Evolutionary conservation across 2,888 invertebrate species (phyloP).

Genomic region (Phaedon cochleariae): DNA sequence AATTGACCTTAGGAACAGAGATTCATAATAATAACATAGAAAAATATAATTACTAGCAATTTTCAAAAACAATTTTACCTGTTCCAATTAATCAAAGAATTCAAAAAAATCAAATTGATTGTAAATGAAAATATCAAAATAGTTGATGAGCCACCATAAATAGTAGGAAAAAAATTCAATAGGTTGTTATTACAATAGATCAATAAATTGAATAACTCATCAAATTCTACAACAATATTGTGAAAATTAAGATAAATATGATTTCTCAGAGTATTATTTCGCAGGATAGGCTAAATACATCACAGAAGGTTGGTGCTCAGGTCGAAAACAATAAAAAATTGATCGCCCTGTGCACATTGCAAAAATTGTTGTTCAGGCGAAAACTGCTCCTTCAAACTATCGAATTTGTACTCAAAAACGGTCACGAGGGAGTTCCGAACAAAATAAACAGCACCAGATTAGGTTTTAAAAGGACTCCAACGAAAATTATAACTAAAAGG

Average conservation of each 20-base stretch:
- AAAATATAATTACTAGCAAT: conserved; percentile 12
- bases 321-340: too few relatives aligned
- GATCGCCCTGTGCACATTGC: not conserved
- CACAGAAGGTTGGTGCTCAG: conserved; percentile 2
- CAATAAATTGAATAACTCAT: too few relatives aligned
- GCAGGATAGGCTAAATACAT: not conserved
- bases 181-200: too few relatives aligned
- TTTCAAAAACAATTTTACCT: not conserved
- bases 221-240: not conserved
- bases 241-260: not conserved
- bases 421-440: conserved; percentile 9
- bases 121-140: not conserved
- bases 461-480: conserved; percentile 28
- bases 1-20: conserved; percentile 41
- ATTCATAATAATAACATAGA: conserved; percentile 32
- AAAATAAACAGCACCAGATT: conserved; percentile 37
- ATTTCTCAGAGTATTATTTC: not conserved
- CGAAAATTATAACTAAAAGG: not conserved
- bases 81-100: not conserved
- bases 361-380: not conserved
- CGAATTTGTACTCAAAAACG: conserved; percentile 23
- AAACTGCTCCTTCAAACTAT: conserved; percentile 13
- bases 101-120: not conserved
- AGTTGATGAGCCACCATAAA: too few relatives aligned
- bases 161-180: too few relatives aligned